Conservation (phyloP, 2,888 invertebrate genomes). For the Shargacucullia verbasci region DNA sequence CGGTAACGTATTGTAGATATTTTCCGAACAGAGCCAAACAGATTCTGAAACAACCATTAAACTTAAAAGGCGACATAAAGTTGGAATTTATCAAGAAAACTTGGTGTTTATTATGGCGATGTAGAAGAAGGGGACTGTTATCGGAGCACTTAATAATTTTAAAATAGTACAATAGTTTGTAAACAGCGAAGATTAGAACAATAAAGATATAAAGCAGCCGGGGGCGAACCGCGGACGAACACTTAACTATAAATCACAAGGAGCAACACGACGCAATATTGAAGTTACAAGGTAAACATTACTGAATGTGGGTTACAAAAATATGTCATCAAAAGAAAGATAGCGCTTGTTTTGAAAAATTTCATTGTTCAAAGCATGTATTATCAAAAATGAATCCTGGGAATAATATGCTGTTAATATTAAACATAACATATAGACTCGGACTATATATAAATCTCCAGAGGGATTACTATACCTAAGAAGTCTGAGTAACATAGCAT, state of each 20-base stretch:
- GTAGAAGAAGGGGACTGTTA: constrained; percentile 33
- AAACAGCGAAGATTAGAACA: constrained; percentile 55
- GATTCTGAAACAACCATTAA: constrained; percentile 40
- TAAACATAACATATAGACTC: too few species aligned
- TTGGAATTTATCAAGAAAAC: constrained; percentile 48
- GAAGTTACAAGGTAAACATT: constrained; percentile 26
- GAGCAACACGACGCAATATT: constrained; percentile 35
- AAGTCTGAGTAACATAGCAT: too few species aligned
- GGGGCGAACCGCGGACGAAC: constrained; percentile 39
- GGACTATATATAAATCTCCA: too few species aligned
- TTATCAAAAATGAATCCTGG: not conserved
- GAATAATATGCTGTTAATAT: too few species aligned
- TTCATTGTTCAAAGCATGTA: not conserved
- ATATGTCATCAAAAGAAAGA: constrained; percentile 9
- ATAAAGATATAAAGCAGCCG: constrained; percentile 57
- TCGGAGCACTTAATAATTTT: constrained; percentile 49
- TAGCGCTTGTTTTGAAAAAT: constrained; percentile 2
- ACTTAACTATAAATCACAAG: constrained; percentile 46
- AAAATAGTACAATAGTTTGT: constrained; percentile 58
- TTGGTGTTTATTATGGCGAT: constrained; percentile 46
- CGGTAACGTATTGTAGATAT: constrained; percentile 27
- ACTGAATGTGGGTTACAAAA: constrained; percentile 2
- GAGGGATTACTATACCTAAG: too few species aligned
- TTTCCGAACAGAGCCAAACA: constrained; percentile 29
- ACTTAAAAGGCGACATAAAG: constrained; percentile 48